phyloP scores from a whole-genome alignment of 2,797 vertebrate species.

The Triplophysa bombifrons region DNA sequence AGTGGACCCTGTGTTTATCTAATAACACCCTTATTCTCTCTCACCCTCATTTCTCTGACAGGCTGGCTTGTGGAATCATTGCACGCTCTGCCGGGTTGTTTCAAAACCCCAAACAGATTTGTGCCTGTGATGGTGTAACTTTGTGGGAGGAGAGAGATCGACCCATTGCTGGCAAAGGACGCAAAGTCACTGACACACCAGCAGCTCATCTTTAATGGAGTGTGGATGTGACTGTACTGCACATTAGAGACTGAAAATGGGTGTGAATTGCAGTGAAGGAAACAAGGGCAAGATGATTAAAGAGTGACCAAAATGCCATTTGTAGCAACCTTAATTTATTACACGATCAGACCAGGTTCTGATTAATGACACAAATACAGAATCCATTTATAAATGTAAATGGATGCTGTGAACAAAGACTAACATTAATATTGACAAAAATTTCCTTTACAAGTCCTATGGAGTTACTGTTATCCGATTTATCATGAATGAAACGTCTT shows the following conservation, averaged over 20 bases:
- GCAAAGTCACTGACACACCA: conserved; percentile 59
- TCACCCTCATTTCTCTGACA: conserved; percentile 53
- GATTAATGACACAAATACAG: neutral
- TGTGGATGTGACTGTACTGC: neutral
- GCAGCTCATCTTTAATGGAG: conserved; percentile 77
- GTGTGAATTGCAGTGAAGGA: conserved; percentile 2
- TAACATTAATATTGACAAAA: too few relatives aligned
- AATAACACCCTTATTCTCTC: neutral
- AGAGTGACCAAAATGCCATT: neutral
- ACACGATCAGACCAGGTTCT: too few relatives aligned
- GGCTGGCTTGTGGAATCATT: conserved; percentile 92
- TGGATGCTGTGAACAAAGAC: neutral
- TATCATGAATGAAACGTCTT: neutral
- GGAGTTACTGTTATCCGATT: too few relatives aligned
- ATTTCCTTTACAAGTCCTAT: too few relatives aligned
- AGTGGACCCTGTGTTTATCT: neutral
- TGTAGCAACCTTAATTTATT: neutral
- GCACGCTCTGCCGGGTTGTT: conserved; percentile 89
- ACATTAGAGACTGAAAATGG: neutral
- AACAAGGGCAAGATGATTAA: neutral
- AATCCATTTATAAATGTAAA: conserved; percentile 7
- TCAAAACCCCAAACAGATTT: conserved; percentile 89
- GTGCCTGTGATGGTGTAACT: conserved; percentile 88
- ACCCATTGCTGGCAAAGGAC: conserved; percentile 74
- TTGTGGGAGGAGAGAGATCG: conserved; percentile 90